Evolutionary conservation across 2,797 vertebrate species (phyloP).

Genomic region (Microchirus variegatus): DNA sequence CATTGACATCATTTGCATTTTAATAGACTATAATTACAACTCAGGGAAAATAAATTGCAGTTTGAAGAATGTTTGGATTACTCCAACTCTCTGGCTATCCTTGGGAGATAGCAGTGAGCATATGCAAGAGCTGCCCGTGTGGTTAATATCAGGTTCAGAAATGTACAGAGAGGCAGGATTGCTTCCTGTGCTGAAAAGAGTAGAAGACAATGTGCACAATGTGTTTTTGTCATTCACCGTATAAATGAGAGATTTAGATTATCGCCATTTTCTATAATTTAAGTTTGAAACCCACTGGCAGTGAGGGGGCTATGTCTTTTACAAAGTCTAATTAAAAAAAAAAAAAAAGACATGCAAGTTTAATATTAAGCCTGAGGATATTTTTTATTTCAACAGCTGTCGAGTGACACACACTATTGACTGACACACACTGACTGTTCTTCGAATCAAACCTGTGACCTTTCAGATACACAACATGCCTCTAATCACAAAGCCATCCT

Average conservation of each 20-base stretch:
- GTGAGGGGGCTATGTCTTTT: conserved; percentile 2
- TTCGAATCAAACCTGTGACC: conserved; percentile 35
- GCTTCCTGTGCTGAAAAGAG: conserved; percentile 21
- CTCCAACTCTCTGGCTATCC: conserved; percentile 65
- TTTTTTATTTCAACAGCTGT: conserved; percentile 8
- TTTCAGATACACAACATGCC: conserved; percentile 11
- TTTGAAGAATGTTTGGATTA: conserved; percentile 83
- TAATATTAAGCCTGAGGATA: conserved; percentile 2
- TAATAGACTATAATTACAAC: conserved; percentile 85
- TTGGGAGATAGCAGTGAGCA: conserved; percentile 68
- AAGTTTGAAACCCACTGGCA: not conserved
- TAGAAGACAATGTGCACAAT: conserved; percentile 23
- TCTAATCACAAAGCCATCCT: conserved; percentile 30
- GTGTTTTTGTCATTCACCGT: conserved; percentile 1
- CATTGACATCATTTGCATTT: conserved; percentile 86
- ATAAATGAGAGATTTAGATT: conserved; percentile 31
- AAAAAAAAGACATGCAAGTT: not conserved
- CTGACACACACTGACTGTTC: not conserved
- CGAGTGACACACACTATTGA: not conserved
- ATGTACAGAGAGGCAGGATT: conserved; percentile 34
- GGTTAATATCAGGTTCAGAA: conserved; percentile 60
- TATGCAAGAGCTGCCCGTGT: conserved; percentile 61
- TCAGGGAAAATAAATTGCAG: conserved; percentile 82
- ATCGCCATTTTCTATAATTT: conserved; percentile 13
- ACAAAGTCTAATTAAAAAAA: not conserved